These are phyloP conservation scores for Pachyramphus minor DNA, from an alignment of 2,113 vertebrate species.

Conservation along the genomic window DNA sequence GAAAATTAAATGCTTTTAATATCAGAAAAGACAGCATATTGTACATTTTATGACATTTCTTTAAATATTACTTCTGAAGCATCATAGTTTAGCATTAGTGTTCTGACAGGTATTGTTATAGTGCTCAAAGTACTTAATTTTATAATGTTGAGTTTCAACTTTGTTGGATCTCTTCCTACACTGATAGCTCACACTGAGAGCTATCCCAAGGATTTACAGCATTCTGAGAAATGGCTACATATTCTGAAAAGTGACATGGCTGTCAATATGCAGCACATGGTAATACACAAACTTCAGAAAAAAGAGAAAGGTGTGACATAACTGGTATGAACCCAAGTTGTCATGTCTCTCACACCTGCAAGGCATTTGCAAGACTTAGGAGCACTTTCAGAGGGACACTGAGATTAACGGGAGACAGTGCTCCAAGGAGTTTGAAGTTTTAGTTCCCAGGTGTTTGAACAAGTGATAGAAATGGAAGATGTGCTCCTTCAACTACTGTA, in stretches of 20 bases:
- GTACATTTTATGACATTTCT: not conserved
- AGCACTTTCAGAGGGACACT: not conserved
- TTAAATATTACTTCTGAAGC: not conserved
- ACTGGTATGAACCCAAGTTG: not conserved
- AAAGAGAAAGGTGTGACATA: conserved; percentile 5
- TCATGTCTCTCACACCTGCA: not conserved
- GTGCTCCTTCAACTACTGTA: not conserved
- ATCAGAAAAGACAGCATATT: not conserved
- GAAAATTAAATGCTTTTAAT: not conserved
- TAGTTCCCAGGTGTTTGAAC: not conserved
- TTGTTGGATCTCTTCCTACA: not conserved
- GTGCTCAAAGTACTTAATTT: not conserved
- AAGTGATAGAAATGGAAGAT: not conserved
- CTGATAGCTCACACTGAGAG: not conserved
- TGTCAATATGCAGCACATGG: not conserved
- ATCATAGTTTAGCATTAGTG: not conserved
- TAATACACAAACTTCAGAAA: not conserved
- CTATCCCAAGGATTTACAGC: not conserved
- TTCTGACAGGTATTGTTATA: not conserved
- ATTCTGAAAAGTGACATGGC: not conserved
- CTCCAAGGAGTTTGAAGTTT: not conserved
- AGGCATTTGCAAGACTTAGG: not conserved
- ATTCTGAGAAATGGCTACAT: not conserved
- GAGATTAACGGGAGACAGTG: not conserved
- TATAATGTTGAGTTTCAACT: not conserved